Conservation (phyloP, 2,797 vertebrate species). For the Notamacropus eugenii region DNA sequence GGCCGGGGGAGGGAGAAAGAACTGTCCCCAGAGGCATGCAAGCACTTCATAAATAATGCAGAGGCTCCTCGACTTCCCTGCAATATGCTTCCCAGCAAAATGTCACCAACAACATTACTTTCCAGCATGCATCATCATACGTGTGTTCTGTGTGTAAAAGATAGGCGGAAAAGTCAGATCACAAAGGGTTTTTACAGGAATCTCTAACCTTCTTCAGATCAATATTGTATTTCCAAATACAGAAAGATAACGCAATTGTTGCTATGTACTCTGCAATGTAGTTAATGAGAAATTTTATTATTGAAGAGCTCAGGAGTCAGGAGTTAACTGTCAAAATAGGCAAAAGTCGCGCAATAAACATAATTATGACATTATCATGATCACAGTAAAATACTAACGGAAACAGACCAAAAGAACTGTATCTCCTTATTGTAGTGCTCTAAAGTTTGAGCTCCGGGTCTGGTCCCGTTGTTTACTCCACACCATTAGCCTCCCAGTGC, state of each 20-base stretch:
- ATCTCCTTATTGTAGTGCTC: neutral
- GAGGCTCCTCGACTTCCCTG: slow-evolving; percentile 31
- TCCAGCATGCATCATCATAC: slow-evolving; percentile 44
- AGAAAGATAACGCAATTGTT: neutral
- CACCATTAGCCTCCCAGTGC: neutral
- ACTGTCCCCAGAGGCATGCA: slow-evolving; percentile 18
- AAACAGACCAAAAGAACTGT: neutral
- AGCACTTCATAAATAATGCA: slow-evolving; percentile 49
- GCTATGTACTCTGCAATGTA: neutral
- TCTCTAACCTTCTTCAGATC: neutral
- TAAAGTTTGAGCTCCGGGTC: slow-evolving; percentile 61
- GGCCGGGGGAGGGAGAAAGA: neutral
- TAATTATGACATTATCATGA: neutral
- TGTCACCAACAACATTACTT: slow-evolving; percentile 59
- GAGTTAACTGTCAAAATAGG: slow-evolving; percentile 3
- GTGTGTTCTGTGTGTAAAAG: slow-evolving; percentile 54
- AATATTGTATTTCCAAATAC: neutral
- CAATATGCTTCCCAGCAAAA: slow-evolving; percentile 58
- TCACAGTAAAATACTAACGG: neutral
- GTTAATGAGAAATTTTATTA: neutral
- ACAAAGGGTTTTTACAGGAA: neutral
- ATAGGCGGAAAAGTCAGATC: neutral
- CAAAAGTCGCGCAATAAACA: neutral
- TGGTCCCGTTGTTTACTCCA: neutral
- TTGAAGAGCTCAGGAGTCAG: neutral